Conservation (phyloP, 2,113 vertebrate genomes). For the Notothenia rossii region DNA sequence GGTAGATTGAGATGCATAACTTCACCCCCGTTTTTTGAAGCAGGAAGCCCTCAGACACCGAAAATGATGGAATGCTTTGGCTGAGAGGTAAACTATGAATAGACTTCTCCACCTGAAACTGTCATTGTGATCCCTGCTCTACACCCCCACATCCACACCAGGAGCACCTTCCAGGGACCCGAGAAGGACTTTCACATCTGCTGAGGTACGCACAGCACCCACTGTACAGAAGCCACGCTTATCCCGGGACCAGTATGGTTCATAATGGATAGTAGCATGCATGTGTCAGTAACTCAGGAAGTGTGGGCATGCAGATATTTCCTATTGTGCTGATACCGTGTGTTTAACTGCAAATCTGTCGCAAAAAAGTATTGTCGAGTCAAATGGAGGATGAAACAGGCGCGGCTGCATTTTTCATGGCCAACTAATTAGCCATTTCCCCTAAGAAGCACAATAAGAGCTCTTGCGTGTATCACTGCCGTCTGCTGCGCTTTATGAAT, state of each 20-base stretch:
- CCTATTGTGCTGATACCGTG: slow-evolving; percentile 55
- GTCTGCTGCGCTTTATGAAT: slow-evolving; percentile 75
- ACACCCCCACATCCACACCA: slow-evolving; percentile 69
- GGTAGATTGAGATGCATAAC: slow-evolving; percentile 83
- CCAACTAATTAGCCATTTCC: slow-evolving; percentile 77
- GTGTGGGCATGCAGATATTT: slow-evolving; percentile 38
- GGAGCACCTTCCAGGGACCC: slow-evolving; percentile 72
- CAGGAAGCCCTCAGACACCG: slow-evolving; percentile 84
- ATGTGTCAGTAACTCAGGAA: slow-evolving; percentile 38
- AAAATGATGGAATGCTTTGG: slow-evolving; percentile 86
- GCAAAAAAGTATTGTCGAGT: slow-evolving; percentile 64
- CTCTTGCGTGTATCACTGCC: slow-evolving; percentile 66
- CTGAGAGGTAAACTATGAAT: slow-evolving; percentile 88
- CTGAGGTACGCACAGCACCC: slow-evolving; percentile 36
- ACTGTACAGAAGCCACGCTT: slow-evolving; percentile 17
- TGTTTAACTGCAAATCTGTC: slow-evolving; percentile 47
- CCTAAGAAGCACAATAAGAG: slow-evolving; percentile 71
- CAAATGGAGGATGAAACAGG: slow-evolving; percentile 64
- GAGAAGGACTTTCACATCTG: slow-evolving; percentile 70
- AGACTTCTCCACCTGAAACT: slow-evolving; percentile 88
- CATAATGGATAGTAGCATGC: slow-evolving; percentile 53
- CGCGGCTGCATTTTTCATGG: slow-evolving; percentile 74
- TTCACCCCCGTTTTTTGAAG: slow-evolving; percentile 74
- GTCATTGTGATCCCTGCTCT: slow-evolving; percentile 82
- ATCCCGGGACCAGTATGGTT: slow-evolving; percentile 34